phyloP scores from a whole-genome alignment of 2,113 vertebrate species.

The Rhinopomastus cyanomelas region DNA sequence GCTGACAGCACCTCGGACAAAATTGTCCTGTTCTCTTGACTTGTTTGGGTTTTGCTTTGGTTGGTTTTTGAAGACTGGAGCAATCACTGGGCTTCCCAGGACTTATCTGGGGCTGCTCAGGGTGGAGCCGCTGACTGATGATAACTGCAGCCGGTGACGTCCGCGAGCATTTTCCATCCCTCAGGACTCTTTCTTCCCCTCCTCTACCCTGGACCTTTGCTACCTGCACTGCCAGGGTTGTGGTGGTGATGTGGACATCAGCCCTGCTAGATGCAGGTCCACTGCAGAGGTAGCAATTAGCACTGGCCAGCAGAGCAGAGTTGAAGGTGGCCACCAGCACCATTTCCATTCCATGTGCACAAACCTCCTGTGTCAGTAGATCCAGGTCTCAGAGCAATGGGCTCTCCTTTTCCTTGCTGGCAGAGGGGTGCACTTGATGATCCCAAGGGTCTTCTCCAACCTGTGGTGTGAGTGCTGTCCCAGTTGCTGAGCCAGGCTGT shows the following conservation, averaged over 20 bases:
- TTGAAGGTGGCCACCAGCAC: neutral
- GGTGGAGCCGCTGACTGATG: neutral
- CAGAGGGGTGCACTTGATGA: no score
- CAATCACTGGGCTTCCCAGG: neutral
- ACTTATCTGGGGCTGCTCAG: neutral
- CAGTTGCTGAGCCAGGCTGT: neutral
- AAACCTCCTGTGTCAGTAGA: neutral
- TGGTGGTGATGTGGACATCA: no score
- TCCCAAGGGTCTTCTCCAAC: no score
- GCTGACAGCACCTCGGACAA: neutral
- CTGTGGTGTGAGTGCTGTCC: neutral
- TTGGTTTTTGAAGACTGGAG: neutral
- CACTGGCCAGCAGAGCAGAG: neutral
- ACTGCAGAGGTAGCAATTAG: neutral
- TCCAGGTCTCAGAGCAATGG: fast-evolving
- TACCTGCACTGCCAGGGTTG: neutral
- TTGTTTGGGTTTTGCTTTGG: neutral
- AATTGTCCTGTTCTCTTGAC: neutral
- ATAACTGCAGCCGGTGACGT: neutral
- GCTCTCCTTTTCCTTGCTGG: neutral
- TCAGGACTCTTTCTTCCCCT: no score
- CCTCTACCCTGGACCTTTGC: neutral
- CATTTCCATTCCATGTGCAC: neutral
- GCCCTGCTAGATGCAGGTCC: neutral
- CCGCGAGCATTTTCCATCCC: neutral